Conservation (phyloP, 2,888 invertebrate genomes). For the Pandemis cinnamomeana region DNA sequence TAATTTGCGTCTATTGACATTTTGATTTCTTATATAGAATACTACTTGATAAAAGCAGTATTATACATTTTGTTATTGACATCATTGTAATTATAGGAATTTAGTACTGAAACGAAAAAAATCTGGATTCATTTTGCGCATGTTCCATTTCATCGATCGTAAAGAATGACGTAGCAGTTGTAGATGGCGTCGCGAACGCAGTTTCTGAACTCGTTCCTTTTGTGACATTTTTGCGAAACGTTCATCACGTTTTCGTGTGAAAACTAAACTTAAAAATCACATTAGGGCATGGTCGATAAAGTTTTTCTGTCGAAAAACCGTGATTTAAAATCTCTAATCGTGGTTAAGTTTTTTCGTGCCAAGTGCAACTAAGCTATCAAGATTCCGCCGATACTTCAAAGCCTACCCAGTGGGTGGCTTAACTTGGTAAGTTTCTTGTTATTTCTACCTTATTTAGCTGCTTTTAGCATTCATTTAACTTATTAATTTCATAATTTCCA, state of each 20-base stretch:
- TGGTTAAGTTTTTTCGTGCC: slow-evolving; percentile 82
- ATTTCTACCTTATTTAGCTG: slow-evolving; percentile 41
- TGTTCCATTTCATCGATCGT: slow-evolving; percentile 65
- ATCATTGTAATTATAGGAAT: neutral
- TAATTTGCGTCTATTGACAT: neutral
- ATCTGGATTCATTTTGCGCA: slow-evolving; percentile 55
- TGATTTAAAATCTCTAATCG: slow-evolving; percentile 75
- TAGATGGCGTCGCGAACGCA: slow-evolving; percentile 63
- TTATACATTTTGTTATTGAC: neutral
- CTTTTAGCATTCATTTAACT: neutral
- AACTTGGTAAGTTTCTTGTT: slow-evolving; percentile 83
- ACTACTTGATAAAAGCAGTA: too few species aligned
- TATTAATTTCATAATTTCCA: neutral
- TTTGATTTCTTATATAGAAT: too few species aligned
- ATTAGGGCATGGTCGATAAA: slow-evolving; percentile 82
- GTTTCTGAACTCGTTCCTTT: slow-evolving; percentile 65
- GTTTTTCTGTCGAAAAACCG: slow-evolving; percentile 73
- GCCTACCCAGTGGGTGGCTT: slow-evolving; percentile 93
- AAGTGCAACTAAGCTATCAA: slow-evolving; percentile 88
- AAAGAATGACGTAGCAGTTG: slow-evolving; percentile 50
- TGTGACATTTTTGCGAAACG: slow-evolving; percentile 78
- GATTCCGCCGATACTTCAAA: slow-evolving; percentile 92
- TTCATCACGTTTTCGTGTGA: slow-evolving; percentile 69
- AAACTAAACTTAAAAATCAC: slow-evolving; percentile 64
- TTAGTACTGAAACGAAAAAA: neutral